These are phyloP conservation scores for Oxyteleia sp. DNA, from an alignment of 2,888 invertebrate genomes.

Conservation along the genomic window DNA sequence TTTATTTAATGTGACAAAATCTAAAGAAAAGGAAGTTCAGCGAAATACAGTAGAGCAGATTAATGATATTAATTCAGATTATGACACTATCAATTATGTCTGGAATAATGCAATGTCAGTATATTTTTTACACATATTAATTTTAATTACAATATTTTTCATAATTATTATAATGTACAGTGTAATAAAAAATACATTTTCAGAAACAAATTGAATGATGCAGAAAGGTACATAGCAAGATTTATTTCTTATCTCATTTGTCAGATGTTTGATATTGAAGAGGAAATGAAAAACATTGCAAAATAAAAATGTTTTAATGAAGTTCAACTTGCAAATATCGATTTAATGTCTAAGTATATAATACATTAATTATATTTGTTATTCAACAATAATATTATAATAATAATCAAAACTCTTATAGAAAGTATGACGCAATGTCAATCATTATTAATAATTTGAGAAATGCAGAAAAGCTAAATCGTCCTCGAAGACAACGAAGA, in stretches of 20 bases:
- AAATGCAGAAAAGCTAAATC: background rate
- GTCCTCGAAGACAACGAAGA: background rate
- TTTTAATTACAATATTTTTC: background rate
- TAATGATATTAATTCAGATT: background rate
- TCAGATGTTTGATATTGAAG: slow-evolving; percentile 38
- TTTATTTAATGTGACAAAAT: background rate
- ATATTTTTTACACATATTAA: background rate
- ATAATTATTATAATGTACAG: too few species aligned
- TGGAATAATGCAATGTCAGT: slow-evolving; percentile 21
- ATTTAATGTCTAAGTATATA: slow-evolving; percentile 2
- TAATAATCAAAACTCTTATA: background rate
- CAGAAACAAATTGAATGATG: slow-evolving; percentile 30
- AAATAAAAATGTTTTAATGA: background rate
- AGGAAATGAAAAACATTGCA: slow-evolving; percentile 15
- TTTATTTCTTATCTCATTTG: slow-evolving; percentile 28
- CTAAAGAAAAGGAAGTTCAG: background rate
- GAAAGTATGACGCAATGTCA: slow-evolving; percentile 18
- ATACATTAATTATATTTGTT: background rate
- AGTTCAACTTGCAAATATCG: slow-evolving; percentile 1
- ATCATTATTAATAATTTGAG: slow-evolving; percentile 11
- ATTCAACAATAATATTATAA: background rate
- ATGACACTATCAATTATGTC: background rate
- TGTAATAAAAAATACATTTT: background rate
- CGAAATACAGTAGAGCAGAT: background rate
- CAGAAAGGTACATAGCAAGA: slow-evolving; percentile 32